phyloP scores from a whole-genome alignment of 2,797 vertebrate species.

The Chelidonichthys spinosus region DNA sequence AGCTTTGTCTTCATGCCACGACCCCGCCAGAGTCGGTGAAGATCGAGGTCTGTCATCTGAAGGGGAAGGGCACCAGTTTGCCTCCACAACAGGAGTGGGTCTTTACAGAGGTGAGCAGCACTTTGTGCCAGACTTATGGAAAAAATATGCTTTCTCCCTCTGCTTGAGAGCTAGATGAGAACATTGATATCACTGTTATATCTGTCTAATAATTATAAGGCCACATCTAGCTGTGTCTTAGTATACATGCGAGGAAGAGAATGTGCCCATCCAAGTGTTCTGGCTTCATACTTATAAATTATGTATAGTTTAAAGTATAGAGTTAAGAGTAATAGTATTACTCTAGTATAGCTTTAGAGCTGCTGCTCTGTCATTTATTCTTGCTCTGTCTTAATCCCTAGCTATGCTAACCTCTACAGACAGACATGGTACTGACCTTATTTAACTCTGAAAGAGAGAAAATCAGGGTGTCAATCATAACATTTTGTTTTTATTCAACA shows the following conservation, averaged over 20 bases:
- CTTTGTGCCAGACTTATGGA: not conserved
- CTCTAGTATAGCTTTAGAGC: too few species aligned
- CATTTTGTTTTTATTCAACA: not conserved
- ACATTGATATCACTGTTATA: not conserved
- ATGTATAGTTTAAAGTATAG: too few species aligned
- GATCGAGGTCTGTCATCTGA: conserved; percentile 86
- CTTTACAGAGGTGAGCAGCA: conserved; percentile 85
- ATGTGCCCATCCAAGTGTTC: too few species aligned
- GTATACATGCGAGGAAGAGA: too few species aligned
- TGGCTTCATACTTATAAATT: too few species aligned
- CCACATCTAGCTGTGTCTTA: not conserved
- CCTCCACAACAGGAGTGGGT: conserved; percentile 90
- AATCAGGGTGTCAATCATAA: not conserved
- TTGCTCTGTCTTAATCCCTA: not conserved
- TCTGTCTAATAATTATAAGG: not conserved
- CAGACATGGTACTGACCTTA: not conserved
- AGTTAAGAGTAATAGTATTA: too few species aligned
- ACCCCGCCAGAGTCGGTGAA: conserved; percentile 66
- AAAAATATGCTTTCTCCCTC: not conserved
- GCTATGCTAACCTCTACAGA: not conserved
- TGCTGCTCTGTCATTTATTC: too few species aligned
- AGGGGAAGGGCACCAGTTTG: conserved; percentile 85
- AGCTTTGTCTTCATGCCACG: conserved; percentile 89
- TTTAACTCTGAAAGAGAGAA: not conserved
- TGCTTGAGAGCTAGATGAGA: not conserved